Conservation (phyloP, 2,888 invertebrate genomes). For the Aromia moschata region DNA sequence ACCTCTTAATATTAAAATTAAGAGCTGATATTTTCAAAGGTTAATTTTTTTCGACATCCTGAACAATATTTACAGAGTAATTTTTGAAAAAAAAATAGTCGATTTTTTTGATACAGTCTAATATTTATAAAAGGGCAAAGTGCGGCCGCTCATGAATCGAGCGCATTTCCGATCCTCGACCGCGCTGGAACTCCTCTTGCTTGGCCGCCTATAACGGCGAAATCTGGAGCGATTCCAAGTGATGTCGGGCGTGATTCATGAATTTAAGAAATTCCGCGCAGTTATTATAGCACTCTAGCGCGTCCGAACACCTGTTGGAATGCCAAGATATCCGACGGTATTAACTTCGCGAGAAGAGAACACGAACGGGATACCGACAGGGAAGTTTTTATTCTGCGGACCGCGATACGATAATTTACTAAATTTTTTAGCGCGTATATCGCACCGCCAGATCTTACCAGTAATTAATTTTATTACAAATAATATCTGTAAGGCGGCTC, state of each 20-base stretch:
- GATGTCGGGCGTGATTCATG: conserved; percentile 40
- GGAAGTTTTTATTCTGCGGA: neutral
- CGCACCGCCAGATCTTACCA: neutral
- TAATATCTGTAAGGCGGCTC: too few relatives aligned
- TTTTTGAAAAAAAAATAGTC: too few relatives aligned
- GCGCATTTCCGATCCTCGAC: conserved; percentile 16
- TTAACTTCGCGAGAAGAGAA: neutral
- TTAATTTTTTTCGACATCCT: too few relatives aligned
- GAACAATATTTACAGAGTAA: too few relatives aligned
- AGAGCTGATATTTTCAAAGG: too few relatives aligned
- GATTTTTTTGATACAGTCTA: too few relatives aligned
- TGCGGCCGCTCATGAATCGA: too few relatives aligned
- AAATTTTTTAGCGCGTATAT: conserved; percentile 4
- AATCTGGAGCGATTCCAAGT: conserved; percentile 42
- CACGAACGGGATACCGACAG: neutral
- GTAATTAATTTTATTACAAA: conserved; percentile 14
- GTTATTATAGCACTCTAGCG: conserved; percentile 33
- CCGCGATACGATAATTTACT: neutral
- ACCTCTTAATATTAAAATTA: too few relatives aligned
- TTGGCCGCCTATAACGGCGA: conserved; percentile 18
- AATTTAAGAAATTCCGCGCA: conserved; percentile 34
- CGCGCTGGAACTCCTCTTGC: conserved; percentile 17
- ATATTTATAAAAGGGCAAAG: too few relatives aligned
- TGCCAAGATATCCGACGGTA: conserved; percentile 10
- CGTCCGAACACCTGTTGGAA: conserved; percentile 44